Conservation (phyloP, 2,113 vertebrate genomes). For the Neotoma lepida region DNA sequence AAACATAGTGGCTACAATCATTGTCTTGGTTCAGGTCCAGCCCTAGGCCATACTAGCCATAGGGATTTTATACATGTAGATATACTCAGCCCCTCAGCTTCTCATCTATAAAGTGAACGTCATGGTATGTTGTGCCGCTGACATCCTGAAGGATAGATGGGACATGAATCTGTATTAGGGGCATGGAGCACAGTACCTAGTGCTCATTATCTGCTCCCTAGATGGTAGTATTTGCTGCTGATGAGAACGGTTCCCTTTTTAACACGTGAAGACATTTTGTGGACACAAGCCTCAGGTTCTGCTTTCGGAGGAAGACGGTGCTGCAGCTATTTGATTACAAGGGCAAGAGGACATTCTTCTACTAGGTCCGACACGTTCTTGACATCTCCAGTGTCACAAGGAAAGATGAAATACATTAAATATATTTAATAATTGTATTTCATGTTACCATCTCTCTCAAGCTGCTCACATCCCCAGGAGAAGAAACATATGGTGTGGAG, state of each 20-base stretch:
- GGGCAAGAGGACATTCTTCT: neutral
- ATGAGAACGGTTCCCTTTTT: neutral
- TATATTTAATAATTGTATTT: constrained; percentile 53
- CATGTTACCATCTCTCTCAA: neutral
- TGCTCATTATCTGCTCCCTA: neutral
- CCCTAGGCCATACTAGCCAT: neutral
- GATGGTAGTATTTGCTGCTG: neutral
- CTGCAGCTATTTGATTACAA: neutral
- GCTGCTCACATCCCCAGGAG: neutral
- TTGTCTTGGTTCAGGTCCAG: neutral
- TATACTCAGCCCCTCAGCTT: neutral
- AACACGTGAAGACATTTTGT: neutral
- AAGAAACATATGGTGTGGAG: neutral
- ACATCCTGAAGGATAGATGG: neutral
- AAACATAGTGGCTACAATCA: neutral
- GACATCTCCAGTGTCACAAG: neutral
- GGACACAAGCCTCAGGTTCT: neutral
- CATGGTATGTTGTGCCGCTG: neutral
- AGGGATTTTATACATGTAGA: neutral
- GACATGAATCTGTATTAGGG: neutral
- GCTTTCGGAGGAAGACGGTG: neutral
- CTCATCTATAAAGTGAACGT: neutral
- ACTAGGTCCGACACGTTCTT: neutral
- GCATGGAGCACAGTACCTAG: neutral
- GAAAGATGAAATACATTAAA: constrained; percentile 52